These are phyloP conservation scores for Octomys mimax DNA, from an alignment of 2,797 vertebrate species.

Conservation along the genomic window DNA sequence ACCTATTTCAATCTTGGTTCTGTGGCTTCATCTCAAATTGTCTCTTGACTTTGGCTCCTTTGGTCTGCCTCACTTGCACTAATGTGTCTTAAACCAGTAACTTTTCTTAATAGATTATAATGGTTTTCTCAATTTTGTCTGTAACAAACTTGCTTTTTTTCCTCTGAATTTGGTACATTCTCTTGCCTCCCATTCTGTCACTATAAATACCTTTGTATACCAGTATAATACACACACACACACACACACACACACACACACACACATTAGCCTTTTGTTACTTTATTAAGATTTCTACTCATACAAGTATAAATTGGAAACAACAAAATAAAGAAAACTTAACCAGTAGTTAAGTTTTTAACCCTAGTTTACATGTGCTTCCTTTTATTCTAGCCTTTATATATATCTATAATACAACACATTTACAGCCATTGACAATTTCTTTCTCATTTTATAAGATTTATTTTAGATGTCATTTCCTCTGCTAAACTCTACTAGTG, in stretches of 20 bases:
- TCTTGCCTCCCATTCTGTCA: not conserved
- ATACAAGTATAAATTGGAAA: too few species aligned
- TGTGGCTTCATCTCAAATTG: not conserved
- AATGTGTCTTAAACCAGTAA: conserved; percentile 19
- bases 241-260: too few species aligned
- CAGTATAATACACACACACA: too few species aligned
- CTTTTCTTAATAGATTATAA: not conserved
- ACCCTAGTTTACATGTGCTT: not conserved
- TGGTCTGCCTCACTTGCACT: not conserved
- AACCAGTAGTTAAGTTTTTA: too few species aligned
- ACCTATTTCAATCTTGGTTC: not conserved
- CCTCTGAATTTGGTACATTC: not conserved
- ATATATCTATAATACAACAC: not conserved
- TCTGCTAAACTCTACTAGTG: not conserved
- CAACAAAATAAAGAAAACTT: too few species aligned
- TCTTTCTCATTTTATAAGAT: conserved; percentile 10
- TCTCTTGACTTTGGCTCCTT: not conserved
- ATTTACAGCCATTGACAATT: conserved; percentile 14
- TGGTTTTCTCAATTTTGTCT: not conserved
- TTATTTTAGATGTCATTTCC: conserved; percentile 24
- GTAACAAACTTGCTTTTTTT: not conserved
- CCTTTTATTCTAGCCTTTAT: not conserved
- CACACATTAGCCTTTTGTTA: too few species aligned
- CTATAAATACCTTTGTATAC: not conserved
- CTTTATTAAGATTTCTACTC: too few species aligned